Percentiles rank a stretch among this genome's conserved stretches.
Conservation (phyloP, 2,797 vertebrate genomes). For the Catostomus latipinnis region DNA sequence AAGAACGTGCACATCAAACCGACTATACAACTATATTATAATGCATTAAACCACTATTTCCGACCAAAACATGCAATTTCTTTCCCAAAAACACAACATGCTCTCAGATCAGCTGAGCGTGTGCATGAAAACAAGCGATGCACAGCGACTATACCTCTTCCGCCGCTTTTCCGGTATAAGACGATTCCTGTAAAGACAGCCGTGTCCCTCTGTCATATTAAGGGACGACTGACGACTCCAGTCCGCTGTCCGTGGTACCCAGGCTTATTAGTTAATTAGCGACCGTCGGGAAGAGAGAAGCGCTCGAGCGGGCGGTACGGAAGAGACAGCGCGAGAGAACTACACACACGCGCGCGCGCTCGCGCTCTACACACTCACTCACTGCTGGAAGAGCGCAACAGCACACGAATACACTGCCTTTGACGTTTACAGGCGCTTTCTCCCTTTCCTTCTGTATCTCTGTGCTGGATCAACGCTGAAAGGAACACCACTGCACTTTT, state of each 20-base stretch:
- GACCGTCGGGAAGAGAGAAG: constrained; percentile 76
- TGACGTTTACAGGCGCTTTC: constrained; percentile 42
- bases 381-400: constrained; percentile 68
- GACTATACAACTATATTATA: constrained; percentile 4
- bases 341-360: constrained; percentile 12
- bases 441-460: constrained; percentile 54
- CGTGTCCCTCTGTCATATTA: constrained; percentile 75
- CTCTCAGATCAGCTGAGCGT: constrained; percentile 42
- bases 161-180: constrained; percentile 58
- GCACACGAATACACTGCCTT: constrained; percentile 69
- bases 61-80: constrained; percentile 3
- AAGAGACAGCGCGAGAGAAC: constrained; percentile 29
- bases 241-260: constrained; percentile 70
- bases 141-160: constrained; percentile 67
- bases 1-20: background rate
- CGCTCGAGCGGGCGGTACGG: constrained; percentile 72
- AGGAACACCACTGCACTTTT: constrained; percentile 61
- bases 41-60: background rate
- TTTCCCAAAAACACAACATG: constrained; percentile 20
- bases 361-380: constrained; percentile 1
- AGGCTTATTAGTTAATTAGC: constrained; percentile 82
- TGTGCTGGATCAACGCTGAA: constrained; percentile 20
- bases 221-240: constrained; percentile 65
- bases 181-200: constrained; percentile 63
- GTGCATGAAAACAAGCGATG: constrained; percentile 49